Percentiles rank a stretch among this genome's conserved stretches.
These are phyloP conservation scores for Bergia puertoricense DNA, from an alignment of 92 coral and sea anemone genomes.

Conservation along the genomic window DNA sequence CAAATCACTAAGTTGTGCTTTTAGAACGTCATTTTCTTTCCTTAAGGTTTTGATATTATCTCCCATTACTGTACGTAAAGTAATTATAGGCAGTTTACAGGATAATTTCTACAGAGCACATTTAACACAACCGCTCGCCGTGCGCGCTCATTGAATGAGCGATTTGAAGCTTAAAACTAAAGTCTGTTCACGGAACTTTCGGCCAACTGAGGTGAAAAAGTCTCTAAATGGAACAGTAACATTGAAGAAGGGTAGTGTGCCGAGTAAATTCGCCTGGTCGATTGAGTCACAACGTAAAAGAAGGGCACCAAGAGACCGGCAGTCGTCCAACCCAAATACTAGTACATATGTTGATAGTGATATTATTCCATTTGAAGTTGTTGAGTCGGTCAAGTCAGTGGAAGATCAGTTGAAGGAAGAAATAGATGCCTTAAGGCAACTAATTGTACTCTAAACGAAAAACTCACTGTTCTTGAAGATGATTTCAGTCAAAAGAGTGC, in stretches of 20 bases:
- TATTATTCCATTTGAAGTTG: not conserved
- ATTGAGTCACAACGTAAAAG: slow-evolving; percentile 31
- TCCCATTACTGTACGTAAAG: too few relatives aligned
- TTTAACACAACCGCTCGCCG: too few relatives aligned
- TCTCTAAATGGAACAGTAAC: slow-evolving; percentile 42
- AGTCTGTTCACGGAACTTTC: slow-evolving; percentile 48
- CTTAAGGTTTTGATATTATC: too few relatives aligned
- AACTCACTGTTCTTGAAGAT: not conserved
- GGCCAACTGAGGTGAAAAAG: slow-evolving; percentile 31
- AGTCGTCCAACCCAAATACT: not conserved
- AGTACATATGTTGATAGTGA: not conserved
- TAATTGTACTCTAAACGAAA: not conserved
- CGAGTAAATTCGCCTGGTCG: slow-evolving; percentile 41
- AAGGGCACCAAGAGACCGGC: slow-evolving; percentile 37
- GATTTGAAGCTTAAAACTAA: slow-evolving; percentile 27
- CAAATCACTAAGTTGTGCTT: too few relatives aligned
- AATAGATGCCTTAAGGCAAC: not conserved
- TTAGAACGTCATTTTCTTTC: too few relatives aligned
- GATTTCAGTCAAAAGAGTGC: not conserved
- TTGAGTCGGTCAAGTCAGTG: slow-evolving; percentile 10
- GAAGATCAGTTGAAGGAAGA: slow-evolving; percentile 28
- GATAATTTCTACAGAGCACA: too few relatives aligned
- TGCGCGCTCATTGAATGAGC: not conserved
- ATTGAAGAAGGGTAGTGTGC: slow-evolving; percentile 38
- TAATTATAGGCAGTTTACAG: too few relatives aligned